Evolutionary conservation across 2,113 vertebrate genomes (phyloP).

Genomic region (Onychorhynchus coronatus): DNA sequence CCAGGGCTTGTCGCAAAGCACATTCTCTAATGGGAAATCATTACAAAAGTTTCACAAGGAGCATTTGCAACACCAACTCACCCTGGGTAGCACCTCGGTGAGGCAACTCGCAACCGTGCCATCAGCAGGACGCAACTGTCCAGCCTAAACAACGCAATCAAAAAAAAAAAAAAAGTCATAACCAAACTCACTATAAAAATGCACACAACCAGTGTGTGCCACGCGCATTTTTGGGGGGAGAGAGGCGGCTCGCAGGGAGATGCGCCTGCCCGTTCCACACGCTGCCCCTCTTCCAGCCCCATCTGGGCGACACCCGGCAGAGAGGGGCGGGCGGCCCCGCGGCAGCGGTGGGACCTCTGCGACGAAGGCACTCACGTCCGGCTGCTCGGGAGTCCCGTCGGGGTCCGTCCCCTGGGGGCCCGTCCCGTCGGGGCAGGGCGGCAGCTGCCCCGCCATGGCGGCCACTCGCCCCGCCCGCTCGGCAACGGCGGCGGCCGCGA

Average conservation of each 20-base stretch:
- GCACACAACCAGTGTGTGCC: neutral
- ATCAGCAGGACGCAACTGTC: conserved; percentile 69
- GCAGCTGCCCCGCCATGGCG: neutral
- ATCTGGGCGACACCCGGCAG: no score
- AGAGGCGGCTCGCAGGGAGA: rapidly evolving
- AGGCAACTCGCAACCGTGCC: conserved; percentile 68
- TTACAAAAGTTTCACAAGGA: neutral
- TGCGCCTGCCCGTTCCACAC: rapidly evolving
- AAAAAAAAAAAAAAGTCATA: neutral
- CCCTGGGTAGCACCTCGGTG: conserved; percentile 71
- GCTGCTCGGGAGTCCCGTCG: neutral
- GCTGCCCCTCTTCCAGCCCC: neutral
- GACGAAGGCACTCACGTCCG: conserved; percentile 2
- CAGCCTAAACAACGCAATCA: conserved; percentile 71
- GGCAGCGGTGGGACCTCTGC: rapidly evolving
- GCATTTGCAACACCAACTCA: conserved; percentile 41
- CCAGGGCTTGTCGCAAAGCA: neutral
- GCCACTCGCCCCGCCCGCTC: neutral
- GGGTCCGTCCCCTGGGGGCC: conserved; percentile 37
- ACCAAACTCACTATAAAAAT: neutral
- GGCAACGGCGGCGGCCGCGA: neutral
- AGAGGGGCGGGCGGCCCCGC: rapidly evolving
- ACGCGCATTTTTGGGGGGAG: rapidly evolving
- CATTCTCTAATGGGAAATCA: neutral
- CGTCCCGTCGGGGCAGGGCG: neutral